Evolutionary conservation across 2,888 invertebrate species (phyloP).

Genomic region (Electrophaes corylata): DNA sequence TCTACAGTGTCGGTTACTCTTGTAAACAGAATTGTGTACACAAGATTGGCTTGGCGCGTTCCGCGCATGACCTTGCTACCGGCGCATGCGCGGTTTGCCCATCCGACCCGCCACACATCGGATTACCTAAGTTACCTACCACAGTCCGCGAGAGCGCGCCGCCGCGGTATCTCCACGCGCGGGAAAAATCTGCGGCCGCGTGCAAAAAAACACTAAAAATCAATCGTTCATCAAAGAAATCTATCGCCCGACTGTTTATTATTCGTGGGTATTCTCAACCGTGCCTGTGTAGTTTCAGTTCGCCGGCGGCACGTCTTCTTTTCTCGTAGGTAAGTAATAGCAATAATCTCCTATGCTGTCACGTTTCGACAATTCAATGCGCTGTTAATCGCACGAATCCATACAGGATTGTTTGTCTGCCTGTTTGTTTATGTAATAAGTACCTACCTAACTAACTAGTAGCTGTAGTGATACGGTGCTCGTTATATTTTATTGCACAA

Average conservation of each 20-base stretch:
- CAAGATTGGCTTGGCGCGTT: constrained; percentile 46
- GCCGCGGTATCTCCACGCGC: constrained; percentile 43
- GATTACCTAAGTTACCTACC: constrained; percentile 40
- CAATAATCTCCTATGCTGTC: constrained; percentile 64
- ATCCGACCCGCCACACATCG: constrained; percentile 45
- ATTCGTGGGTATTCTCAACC: background rate
- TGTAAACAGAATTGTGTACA: constrained; percentile 41
- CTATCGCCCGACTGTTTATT: constrained; percentile 5
- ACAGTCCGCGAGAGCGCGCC: constrained; percentile 68
- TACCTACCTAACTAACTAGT: background rate
- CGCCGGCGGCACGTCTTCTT: constrained; percentile 10
- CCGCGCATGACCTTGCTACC: constrained; percentile 70
- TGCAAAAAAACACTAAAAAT: constrained; percentile 38
- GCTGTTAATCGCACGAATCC: constrained; percentile 63
- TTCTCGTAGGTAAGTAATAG: constrained; percentile 53
- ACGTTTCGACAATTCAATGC: constrained; percentile 72
- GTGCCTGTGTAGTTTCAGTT: constrained; percentile 24
- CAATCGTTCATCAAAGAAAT: constrained; percentile 40
- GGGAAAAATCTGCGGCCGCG: constrained; percentile 41
- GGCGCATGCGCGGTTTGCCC: constrained; percentile 60
- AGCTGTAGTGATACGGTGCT: constrained; percentile 43
- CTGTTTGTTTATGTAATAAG: constrained; percentile 46
- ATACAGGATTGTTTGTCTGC: constrained; percentile 64
- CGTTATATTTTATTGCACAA: constrained; percentile 60
- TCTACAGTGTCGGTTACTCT: background rate